A percentile compares a stretch with the other conserved stretches of the same genome.
phyloP scores from a whole-genome alignment of 2,888 invertebrate genomes.

The Pammene aurita region DNA sequence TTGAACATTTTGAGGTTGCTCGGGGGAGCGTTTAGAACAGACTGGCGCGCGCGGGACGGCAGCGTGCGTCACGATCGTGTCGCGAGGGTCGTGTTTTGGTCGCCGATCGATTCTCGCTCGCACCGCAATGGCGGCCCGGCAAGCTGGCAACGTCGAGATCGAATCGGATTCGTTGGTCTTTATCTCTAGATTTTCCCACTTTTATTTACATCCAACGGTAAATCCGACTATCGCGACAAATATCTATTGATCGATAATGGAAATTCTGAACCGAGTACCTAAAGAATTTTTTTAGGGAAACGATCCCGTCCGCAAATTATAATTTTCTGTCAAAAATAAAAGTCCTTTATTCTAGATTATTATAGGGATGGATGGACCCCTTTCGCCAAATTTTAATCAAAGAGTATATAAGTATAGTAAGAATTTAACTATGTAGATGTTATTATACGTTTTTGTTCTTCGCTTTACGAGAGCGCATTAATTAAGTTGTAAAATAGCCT shows the following conservation, averaged over 20 bases:
- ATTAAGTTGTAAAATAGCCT: conserved; percentile 13
- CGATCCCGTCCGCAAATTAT: no score
- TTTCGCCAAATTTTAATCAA: no score
- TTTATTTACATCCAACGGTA: conserved; percentile 39
- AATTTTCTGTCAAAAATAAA: no score
- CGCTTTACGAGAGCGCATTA: no score
- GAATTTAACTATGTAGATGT: no score
- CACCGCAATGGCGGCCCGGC: conserved; percentile 36
- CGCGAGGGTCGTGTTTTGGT: conserved; percentile 42
- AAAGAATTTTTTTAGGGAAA: no score
- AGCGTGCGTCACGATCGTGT: conserved; percentile 37
- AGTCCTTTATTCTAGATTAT: no score
- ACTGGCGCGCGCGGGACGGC: conserved; percentile 38
- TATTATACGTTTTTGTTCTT: no score
- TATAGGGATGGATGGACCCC: no score
- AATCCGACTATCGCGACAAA: not conserved
- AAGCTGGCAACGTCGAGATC: conserved; percentile 42
- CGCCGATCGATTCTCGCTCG: conserved; percentile 39
- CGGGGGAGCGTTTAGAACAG: conserved; percentile 36
- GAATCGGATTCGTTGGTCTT: conserved; percentile 39
- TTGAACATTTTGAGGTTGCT: conserved; percentile 51
- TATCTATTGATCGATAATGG: no score
- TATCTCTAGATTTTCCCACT: conserved; percentile 6
- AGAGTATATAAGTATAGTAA: no score
- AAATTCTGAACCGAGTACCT: no score